Conservation (phyloP, 2,113 vertebrate genomes). For the Machaerirhynchus nigripectus region DNA sequence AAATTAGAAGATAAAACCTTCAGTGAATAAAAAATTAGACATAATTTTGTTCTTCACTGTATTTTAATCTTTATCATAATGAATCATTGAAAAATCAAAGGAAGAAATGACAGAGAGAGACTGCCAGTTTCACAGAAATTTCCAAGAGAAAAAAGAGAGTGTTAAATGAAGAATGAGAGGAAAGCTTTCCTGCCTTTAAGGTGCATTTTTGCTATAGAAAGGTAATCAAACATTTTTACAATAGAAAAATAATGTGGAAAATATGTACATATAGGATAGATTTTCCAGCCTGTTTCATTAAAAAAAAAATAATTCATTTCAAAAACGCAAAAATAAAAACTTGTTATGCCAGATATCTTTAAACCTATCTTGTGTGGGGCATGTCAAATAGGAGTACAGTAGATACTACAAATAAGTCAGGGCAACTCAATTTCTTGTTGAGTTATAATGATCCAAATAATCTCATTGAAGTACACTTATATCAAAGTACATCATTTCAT, state of each 20-base stretch:
- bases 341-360: not conserved
- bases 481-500: not conserved
- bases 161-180: not conserved
- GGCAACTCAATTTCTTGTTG: not conserved
- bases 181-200: not conserved
- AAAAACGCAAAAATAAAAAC: not conserved
- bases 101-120: not conserved
- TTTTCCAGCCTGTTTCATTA: not conserved
- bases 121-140: not conserved
- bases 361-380: not conserved
- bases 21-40: not conserved
- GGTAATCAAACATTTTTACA: not conserved
- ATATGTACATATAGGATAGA: not conserved
- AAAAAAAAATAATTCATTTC: accelerated
- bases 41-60: not conserved
- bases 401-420: not conserved
- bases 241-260: not conserved
- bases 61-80: not conserved
- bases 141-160: not conserved
- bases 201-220: not conserved
- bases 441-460: not conserved
- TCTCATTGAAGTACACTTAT: not conserved
- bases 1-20: not conserved
- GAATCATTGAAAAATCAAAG: not conserved
- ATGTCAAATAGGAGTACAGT: not conserved